Percentiles rank a stretch among this genome's conserved stretches.
phyloP scores from a whole-genome alignment of 2,113 vertebrate genomes.

The Hemibagrus wyckioides region DNA sequence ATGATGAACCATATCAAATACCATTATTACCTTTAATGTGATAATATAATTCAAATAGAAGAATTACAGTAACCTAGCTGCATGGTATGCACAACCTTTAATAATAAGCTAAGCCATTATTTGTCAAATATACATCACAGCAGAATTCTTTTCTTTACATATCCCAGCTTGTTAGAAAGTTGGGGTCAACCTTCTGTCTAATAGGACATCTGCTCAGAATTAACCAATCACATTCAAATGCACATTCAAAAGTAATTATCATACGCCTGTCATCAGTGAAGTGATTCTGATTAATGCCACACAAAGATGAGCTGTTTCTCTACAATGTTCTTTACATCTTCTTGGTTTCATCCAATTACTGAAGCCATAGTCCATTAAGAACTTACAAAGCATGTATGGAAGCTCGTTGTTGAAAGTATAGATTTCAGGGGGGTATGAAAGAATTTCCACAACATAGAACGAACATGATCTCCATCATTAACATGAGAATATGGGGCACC shows the following conservation, averaged over 20 bases:
- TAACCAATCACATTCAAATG: neutral
- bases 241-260: neutral
- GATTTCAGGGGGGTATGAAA: neutral
- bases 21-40: neutral
- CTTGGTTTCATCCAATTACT: neutral
- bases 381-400: neutral
- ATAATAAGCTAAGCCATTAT: neutral
- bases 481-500: neutral
- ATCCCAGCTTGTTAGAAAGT: too few species aligned
- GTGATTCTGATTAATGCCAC: neutral
- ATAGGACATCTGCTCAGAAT: neutral
- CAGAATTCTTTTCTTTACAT: too few species aligned
- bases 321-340: neutral
- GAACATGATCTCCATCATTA: neutral
- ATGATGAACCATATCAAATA: neutral
- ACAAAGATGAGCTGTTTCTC: neutral
- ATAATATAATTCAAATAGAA: neutral
- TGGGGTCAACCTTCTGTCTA: too few species aligned
- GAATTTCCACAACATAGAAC: neutral
- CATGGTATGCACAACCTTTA: neutral
- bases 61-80: neutral
- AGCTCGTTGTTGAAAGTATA: neutral
- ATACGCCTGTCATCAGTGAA: neutral
- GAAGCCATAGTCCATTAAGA: neutral
- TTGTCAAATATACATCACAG: too few species aligned